Evolutionary conservation across 2,113 vertebrate genomes (phyloP), one percentile per base, ranked within the genome.

Genomic region (Gymnarchus niloticus): DNA sequence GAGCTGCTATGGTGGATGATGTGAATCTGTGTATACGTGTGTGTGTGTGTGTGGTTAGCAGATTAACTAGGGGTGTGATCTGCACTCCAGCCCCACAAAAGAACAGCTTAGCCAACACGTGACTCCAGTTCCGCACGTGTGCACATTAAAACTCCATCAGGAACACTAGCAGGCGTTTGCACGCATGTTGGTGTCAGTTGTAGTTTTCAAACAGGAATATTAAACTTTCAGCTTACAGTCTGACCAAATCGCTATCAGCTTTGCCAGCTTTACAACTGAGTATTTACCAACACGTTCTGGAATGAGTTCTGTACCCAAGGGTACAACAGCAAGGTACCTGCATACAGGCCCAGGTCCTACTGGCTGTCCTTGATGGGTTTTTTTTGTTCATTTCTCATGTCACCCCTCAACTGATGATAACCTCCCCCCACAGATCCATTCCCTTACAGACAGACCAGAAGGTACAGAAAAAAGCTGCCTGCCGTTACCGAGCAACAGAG

Each of bases 401-500:
- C 21, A 1, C 56, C 25, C 59, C 59, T 21, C 76, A 12, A 78
- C 41, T 78, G 21, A 21, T n/a, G 21, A n/a, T 23, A 80, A 5
- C 77, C 80, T 25, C n/a, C 44, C n/a, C 9, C 49, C 49, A 78
- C 21, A 9, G n/a, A 81, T 81, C 46, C 12, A 6, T 12, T 33
- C 49, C 2, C 8, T n/a, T 78, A 19, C 44, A 78, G 76, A 84
- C 78, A 81, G 37, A 89, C 84, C 77, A 85, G 59, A 86, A 19
- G 80, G 65, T 81, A 46, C 69, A 23, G 87, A 52, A 77, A 46
- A 80, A 61, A 23, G 78, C 19, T 28, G 65, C 14, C 86, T 84
- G 61, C 85, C 93, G 85, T 95, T 96, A 97, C 96, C 96, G 87
- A 97, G 96, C 88, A 97, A 91, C 23, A 97, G 92, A 65, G 96